Base-by-base conservation (phyloP, 2,888 invertebrate genomes). In the Amphipoea lucens region DNA sequence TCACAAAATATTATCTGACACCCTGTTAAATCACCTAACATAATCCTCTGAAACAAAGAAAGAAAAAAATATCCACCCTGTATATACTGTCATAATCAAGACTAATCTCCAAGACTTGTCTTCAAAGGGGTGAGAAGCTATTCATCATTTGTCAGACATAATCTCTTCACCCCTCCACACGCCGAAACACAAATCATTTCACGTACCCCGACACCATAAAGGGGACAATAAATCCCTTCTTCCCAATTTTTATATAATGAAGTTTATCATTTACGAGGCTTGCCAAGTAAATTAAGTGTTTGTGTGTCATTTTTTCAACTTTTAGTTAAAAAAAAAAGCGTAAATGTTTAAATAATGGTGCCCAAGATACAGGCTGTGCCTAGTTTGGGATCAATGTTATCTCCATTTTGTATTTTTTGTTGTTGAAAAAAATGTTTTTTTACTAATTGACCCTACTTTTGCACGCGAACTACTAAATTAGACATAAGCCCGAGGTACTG, bases 101-200 rank as follows among this genome's bases (percentile, higher is more conserved):
- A 66, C 60, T 78, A 75, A 85, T 82, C 65, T 48, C 57, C 12
- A 70, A 65, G 48, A 65, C 36, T 66, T 69, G 68, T 66, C 71
- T 85, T 65, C n/a, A 23, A 63, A 57, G 42, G 51, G 69, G 74
- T 71, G 29, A 42, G 48, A 62, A n/a, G 71, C 45, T 40, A 81
- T 74, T 67, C 45, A 86, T 85, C 81, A 85, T 86, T 86, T 81
- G 74, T 81, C 81, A 84, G 23, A 23, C 60, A 67, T 86, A 84
- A 86, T 85, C 85, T 77, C 67, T 57, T 74, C 48, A 0, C 29
- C 45, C 29, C 65, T 36, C 17, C 40, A 66, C 62, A 76, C 20
- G 42, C 29, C 23, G 40, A 12, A 66, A 72, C 65, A 83, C 79
- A 79, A 86, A 83, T 86, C 71, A 79, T 83, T 76, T 74, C n/a